Evolutionary conservation across 1,140 invertebrate genomes (phyloP).

Genomic region (Neotoxoptera formosana): DNA sequence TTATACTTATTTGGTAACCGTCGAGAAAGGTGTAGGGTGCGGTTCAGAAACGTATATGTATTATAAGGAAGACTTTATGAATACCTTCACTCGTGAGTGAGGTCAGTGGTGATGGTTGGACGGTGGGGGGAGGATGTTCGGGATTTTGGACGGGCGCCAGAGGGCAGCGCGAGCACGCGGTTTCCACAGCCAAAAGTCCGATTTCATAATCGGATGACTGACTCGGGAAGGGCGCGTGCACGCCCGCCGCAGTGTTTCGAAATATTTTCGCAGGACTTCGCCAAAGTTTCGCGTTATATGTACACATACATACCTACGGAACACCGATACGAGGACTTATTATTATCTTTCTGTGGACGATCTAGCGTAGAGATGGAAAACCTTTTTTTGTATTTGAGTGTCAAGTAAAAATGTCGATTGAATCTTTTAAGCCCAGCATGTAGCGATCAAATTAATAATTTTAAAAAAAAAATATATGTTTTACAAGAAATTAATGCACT

Average conservation of each 20-base stretch:
- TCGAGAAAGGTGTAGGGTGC: neutral
- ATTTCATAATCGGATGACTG: constrained; percentile 49
- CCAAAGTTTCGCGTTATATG: neutral
- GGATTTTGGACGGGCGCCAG: constrained; percentile 20
- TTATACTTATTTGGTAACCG: constrained; percentile 6
- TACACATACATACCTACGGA: neutral
- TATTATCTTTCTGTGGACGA: neutral
- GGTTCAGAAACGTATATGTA: neutral
- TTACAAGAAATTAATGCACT: neutral
- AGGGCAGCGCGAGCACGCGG: neutral
- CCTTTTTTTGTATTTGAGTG: neutral
- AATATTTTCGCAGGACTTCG: neutral
- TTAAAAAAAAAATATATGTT: too few species aligned
- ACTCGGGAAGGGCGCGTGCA: constrained; percentile 22
- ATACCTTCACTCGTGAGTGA: neutral
- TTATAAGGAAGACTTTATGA: neutral
- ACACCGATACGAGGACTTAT: neutral
- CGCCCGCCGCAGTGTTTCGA: neutral
- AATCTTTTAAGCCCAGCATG: neutral
- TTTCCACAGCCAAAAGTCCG: constrained; percentile 46
- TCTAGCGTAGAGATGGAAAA: neutral
- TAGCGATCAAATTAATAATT: neutral
- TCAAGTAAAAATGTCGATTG: neutral
- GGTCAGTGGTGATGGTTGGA: neutral
- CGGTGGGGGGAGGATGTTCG: too few species aligned